Conservation (phyloP, 2,113 vertebrate species). For the Chionis minor region DNA sequence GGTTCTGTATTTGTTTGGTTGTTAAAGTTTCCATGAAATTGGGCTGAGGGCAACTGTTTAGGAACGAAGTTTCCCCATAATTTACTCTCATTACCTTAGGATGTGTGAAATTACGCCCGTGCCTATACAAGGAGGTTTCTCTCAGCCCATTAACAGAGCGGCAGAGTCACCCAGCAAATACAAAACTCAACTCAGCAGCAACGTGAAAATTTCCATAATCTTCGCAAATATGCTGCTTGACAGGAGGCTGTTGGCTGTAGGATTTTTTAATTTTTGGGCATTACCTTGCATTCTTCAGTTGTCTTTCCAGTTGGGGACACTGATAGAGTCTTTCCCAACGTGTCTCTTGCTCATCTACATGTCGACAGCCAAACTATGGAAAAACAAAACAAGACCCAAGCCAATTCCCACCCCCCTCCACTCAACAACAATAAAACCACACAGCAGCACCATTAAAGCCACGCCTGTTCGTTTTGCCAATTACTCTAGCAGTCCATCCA, state of each 20-base stretch:
- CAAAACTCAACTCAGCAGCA: neutral
- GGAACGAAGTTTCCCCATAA: neutral
- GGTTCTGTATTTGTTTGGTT: conserved; percentile 14
- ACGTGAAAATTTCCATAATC: neutral
- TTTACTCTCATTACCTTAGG: neutral
- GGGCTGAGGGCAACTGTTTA: neutral
- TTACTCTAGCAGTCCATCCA: conserved; percentile 36
- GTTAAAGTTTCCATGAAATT: conserved; percentile 41
- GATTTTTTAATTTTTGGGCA: neutral
- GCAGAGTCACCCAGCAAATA: neutral
- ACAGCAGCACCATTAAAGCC: neutral
- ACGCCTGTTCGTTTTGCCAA: neutral
- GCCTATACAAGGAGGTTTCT: neutral
- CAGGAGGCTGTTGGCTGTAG: neutral
- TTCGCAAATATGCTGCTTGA: neutral
- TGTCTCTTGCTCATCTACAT: neutral
- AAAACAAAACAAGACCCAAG: neutral
- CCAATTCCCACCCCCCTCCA: neutral
- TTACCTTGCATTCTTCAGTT: neutral
- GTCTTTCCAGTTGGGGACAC: neutral
- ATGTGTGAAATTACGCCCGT: neutral
- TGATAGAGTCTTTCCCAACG: neutral
- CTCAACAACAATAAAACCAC: neutral
- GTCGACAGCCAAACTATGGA: neutral
- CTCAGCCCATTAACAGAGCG: neutral